Base-by-base conservation (phyloP, 2,888 invertebrate genomes). In the Chironomus riparius region DNA sequence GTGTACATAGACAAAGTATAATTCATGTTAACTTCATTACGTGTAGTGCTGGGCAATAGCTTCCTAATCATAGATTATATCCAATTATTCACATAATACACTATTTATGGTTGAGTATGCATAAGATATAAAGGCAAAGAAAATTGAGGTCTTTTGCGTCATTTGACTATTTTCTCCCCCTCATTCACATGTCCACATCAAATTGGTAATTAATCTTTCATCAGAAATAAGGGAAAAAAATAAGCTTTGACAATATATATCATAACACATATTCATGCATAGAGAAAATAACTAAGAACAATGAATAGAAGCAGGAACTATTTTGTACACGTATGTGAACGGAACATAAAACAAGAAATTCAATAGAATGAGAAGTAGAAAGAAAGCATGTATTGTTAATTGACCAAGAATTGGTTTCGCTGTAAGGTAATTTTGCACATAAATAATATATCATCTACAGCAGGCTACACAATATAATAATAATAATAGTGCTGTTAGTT, bases 161-260 rank as follows among this genome's bases (percentile, higher is more conserved):
- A 56, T 56, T 56, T 56, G 56, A 56, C 56, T 18, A 56, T 56
- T n/a, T n/a, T 56, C n/a, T 56, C 56, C n/a, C n/a, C 56, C 18
- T 4, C n/a, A 56, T 56, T 18, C 15, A 56, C 15, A 56, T 56
- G 56, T 56, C 15, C 65, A 65, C 22, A 65, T 65, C 65, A 24
- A 65, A 65, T 65, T 18, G 18, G 65, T 65, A 65, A 65, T 65
- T 65, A 65, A 65, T 65, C 65, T 65, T 65, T 65, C 65, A 65
- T 65, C 65, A 65, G 38, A 38, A n/a, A 38, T 38, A 2, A 38
- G 4, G 38, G 38, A 38, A 38, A 38, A 38, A 38, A 65, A 12
- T 21, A 13, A 65, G 21, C 65, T 21, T 65, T 65, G 65, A 65
- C 65, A 65, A 24, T 21, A 22, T 24, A 21, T 56, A 56, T 15